Base-by-base conservation (phyloP, 2,888 invertebrate genomes). In the Icerya purchasi region DNA sequence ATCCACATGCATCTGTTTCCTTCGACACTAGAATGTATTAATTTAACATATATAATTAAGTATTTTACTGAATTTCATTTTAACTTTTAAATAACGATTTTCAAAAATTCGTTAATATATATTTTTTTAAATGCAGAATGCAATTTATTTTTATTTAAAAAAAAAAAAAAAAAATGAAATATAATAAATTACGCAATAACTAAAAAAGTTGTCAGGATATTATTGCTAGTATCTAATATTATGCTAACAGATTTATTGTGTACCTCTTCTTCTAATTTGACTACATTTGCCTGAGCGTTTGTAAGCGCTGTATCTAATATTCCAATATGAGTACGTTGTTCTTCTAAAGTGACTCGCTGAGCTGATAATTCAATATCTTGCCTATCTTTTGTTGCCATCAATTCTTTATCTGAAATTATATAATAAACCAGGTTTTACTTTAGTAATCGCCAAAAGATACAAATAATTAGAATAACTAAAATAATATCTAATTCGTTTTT, bases 351-450 rank as follows among this genome's bases (percentile, higher is more conserved):
- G 19, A 86, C 86, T 66, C 87, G 77, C 70, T 91, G 90, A 0
- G 91, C 89, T 19, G 86, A 82, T 68, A 92, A 77, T 73, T 94
- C 92, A 63, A 91, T 86, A 73, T 91, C 90, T 69, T 92, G 88
- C 50, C 90, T 76, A 70, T 93, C 92, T 71, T 89, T 90, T n/a
- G 84, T 82, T 60, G 86, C 86, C 58, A 83, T 80, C 67, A 91
- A 75, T 74, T 91, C 90, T 72, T 89, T 90, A 70, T 89, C 92
- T 91, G 66, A n/a, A 69, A 65, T 63, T n/a, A n/a, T n/a, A n/a
- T n/a, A n/a, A n/a, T n/a, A n/a, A n/a, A n/a, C n/a, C 63, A 63
- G 61, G 62, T 54, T 59, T 22, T 49, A 49, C 50, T 14, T 49
- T 14, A 49, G 50, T 18, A 10, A 49, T 49, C 10, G 10, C 10